Percentiles rank a stretch among this genome's conserved stretches.
These are phyloP conservation scores for Coreius guichenoti DNA, from an alignment of 2,797 vertebrate genomes.

Conservation along the genomic window DNA sequence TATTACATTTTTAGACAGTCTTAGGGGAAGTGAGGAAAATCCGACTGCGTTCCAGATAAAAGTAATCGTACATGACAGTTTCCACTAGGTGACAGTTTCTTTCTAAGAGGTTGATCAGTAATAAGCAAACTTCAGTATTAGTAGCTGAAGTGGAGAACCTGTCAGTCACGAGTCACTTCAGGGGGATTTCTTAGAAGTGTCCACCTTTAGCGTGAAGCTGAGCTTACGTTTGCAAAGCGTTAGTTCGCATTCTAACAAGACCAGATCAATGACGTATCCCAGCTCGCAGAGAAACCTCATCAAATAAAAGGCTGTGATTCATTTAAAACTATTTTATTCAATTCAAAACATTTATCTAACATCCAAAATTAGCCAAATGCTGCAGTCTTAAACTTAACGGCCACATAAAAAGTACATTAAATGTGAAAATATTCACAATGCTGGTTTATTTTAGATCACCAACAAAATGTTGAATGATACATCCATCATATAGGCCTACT, in stretches of 20 bases:
- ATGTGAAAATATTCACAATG: neutral
- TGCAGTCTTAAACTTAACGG: neutral
- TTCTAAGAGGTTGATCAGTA: slow-evolving; percentile 18
- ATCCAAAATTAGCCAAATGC: neutral
- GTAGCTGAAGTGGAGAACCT: neutral
- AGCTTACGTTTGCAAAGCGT: too few species aligned
- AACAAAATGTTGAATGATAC: neutral
- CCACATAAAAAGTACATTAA: neutral
- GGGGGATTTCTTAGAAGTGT: neutral
- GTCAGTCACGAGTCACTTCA: neutral
- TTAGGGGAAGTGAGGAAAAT: slow-evolving; percentile 35
- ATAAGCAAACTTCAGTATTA: neutral
- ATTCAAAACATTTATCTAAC: too few species aligned
- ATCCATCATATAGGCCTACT: neutral
- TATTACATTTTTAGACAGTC: slow-evolving; percentile 23
- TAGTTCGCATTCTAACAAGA: neutral
- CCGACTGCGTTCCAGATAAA: neutral
- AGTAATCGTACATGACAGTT: neutral
- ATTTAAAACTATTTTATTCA: too few species aligned
- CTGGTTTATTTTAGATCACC: neutral
- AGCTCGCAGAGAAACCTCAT: neutral
- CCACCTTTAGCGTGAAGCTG: neutral
- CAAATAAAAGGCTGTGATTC: neutral
- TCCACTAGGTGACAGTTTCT: neutral
- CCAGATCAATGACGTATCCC: neutral